Evolutionary conservation across 1,140 invertebrate species (phyloP).

Genomic region (Metaphire vulgaris): DNA sequence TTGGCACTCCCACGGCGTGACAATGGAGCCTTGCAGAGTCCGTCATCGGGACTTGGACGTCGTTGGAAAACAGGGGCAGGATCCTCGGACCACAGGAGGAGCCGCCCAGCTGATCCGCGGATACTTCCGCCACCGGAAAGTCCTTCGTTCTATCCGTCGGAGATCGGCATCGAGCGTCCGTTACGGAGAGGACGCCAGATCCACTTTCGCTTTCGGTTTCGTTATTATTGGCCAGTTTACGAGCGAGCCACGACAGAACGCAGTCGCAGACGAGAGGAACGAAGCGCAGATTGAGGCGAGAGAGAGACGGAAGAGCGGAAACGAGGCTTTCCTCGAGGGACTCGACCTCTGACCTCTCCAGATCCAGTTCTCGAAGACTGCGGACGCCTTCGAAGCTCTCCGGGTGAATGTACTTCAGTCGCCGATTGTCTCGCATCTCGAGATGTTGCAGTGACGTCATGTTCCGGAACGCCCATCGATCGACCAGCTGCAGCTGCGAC

Average conservation of each 20-base stretch:
- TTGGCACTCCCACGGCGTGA: constrained; percentile 21
- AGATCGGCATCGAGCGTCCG: background rate
- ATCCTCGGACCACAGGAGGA: constrained; percentile 12
- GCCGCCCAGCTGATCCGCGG: background rate
- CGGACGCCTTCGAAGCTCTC: constrained; percentile 4
- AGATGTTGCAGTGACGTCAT: background rate
- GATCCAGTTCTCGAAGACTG: constrained; percentile 13
- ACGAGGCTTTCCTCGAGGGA: constrained; percentile 18
- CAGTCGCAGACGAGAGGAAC: constrained; percentile 30
- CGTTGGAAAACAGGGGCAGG: background rate
- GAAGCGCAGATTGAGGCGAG: constrained; percentile 6
- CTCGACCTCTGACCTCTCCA: constrained; percentile 10
- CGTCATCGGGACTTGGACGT: constrained; percentile 8
- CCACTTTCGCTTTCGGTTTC: background rate
- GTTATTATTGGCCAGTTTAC: background rate
- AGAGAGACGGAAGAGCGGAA: constrained; percentile 11
- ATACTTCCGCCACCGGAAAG: background rate
- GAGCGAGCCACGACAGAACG: constrained; percentile 16
- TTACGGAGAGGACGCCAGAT: background rate
- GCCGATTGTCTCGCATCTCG: background rate
- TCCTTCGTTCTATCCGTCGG: background rate
- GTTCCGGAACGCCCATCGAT: constrained; percentile 15
- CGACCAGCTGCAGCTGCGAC: constrained; percentile 15
- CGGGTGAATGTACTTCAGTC: constrained; percentile 4
- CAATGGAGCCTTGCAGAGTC: constrained; percentile 13